Conservation (phyloP, 2,888 invertebrate genomes). For the Troides aeacus region DNA sequence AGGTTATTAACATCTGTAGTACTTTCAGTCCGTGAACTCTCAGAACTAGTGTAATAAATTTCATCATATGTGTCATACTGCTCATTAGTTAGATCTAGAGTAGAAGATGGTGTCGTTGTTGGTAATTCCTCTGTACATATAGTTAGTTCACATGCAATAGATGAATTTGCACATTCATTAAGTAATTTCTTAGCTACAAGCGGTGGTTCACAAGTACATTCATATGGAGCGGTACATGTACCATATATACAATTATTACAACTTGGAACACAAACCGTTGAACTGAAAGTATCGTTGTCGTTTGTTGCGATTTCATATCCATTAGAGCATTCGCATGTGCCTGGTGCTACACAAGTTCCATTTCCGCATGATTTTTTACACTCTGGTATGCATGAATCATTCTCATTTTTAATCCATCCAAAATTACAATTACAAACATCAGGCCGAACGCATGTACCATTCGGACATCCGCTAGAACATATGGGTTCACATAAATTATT, state of each 20-base stretch:
- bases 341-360: slow-evolving; percentile 51
- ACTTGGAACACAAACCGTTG: slow-evolving; percentile 33
- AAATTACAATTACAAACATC: slow-evolving; percentile 41
- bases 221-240: slow-evolving; percentile 38
- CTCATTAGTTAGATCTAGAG: not conserved
- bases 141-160: slow-evolving; percentile 29
- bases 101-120: slow-evolving; percentile 11
- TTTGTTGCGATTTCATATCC: slow-evolving; percentile 36
- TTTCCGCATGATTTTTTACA: slow-evolving; percentile 45
- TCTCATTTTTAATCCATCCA: slow-evolving; percentile 32
- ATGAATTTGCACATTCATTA: slow-evolving; percentile 26
- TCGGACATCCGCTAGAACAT: slow-evolving; percentile 40
- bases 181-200: slow-evolving; percentile 30
- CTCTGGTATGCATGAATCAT: slow-evolving; percentile 35
- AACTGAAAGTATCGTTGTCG: slow-evolving; percentile 18
- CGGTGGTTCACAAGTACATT: slow-evolving; percentile 57
- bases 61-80: not conserved
- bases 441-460: slow-evolving; percentile 41
- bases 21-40: not conserved
- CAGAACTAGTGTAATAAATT: not conserved
- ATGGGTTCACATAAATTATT: slow-evolving; percentile 41
- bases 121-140: slow-evolving; percentile 27
- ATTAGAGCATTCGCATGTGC: slow-evolving; percentile 47
- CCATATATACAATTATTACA: slow-evolving; percentile 36
- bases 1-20: not conserved